A percentile compares a stretch with the other conserved stretches of the same genome.
phyloP scores from a whole-genome alignment of 2,797 vertebrate genomes.

The Pipistrellus pygmaeus region DNA sequence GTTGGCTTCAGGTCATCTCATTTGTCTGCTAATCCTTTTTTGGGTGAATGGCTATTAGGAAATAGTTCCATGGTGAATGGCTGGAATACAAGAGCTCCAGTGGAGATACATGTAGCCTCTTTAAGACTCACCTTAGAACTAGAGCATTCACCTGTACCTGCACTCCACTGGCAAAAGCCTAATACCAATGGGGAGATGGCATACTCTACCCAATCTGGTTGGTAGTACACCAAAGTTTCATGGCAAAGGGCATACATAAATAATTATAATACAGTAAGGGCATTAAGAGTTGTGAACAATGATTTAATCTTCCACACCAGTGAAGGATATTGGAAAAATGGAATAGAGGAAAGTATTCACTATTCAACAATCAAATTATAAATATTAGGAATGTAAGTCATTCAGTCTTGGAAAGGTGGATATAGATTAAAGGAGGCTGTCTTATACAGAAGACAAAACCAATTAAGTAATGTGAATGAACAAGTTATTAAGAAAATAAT shows the following conservation, averaged over 20 bases:
- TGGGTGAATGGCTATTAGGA: background rate
- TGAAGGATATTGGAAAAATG: background rate
- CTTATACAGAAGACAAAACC: background rate
- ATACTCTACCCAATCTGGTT: background rate
- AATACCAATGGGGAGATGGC: background rate
- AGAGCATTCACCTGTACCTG: background rate
- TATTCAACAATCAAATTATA: slow-evolving; percentile 22
- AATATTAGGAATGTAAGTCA: background rate
- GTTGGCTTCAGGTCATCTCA: background rate
- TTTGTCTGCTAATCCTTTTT: background rate
- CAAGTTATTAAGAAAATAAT: background rate
- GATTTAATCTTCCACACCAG: background rate
- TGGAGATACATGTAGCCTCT: background rate
- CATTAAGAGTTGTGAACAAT: background rate
- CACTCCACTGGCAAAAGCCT: background rate
- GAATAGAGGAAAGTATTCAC: background rate
- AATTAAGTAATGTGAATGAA: background rate
- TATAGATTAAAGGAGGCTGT: background rate
- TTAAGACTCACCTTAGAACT: background rate
- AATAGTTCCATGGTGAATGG: background rate
- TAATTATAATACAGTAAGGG: background rate
- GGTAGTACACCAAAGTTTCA: no score
- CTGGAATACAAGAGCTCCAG: background rate
- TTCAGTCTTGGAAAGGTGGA: background rate
- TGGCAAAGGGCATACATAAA: background rate